Evolutionary conservation across 2,888 invertebrate species (phyloP), one percentile per base, ranked within the genome.

Genomic region (Pyrrhia umbra): DNA sequence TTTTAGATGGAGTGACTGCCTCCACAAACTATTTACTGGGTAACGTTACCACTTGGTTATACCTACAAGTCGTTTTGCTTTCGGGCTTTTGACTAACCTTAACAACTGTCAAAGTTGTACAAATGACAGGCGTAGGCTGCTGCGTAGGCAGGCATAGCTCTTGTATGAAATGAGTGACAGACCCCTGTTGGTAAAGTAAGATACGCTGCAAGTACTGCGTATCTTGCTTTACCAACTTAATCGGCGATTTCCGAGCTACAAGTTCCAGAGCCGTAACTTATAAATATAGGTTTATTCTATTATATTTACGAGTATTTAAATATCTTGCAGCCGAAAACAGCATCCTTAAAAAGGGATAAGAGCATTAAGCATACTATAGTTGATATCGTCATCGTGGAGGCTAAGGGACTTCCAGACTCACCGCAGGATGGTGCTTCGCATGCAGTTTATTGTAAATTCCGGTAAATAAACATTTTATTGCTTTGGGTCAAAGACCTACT

Each of bases 311-410:
- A n/a, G n/a, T 34, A 34, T 13, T 3, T 34, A n/a, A 34, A 13
- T 5, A n/a, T n/a, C 42, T 8, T 47, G 34, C 34, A 34, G 34
- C 34, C 34, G 4, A 34, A n/a, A n/a, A 1, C 20, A 3, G 34
- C 34, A 34, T 34, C 61, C 18, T 21, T 60, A n/a, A 73, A 40
- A 55, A 77, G 43, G 45, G 63, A 67, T 21, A 80, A 70, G 55
- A 21, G 43, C 6, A 21, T 70, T n/a, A 85, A 83, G 71, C 83
- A 85, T 34, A 88, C 88, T 0, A 77, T 89, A 2, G 89, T 93
- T 0, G 89, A 81, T 18, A 77, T 94, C n/a, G 89, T 93, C 8
- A 76, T 93, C 2, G 89, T 94, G 1, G 90, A 90, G 77, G 94
- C 92, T 0, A 91, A 88, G 61, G 87, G 87, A 15, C 81, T 93